A percentile compares a stretch with the other conserved stretches of the same genome.
phyloP scores from a whole-genome alignment of 2,797 vertebrate genomes.

The Gallirallus australis region DNA sequence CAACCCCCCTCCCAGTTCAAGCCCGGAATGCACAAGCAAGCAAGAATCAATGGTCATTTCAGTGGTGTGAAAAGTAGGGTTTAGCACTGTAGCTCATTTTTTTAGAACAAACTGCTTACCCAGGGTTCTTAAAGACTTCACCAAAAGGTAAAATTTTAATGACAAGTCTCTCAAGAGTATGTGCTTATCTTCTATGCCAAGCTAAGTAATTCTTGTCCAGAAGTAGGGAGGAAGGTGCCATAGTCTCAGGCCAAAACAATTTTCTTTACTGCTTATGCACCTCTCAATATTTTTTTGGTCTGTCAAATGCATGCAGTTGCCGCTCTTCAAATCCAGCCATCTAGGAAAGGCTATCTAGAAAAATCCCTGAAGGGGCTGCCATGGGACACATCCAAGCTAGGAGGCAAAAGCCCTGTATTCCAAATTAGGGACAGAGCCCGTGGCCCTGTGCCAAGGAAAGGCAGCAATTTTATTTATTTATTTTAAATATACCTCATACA shows the following conservation, averaged over 20 bases:
- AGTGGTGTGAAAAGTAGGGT: not conserved
- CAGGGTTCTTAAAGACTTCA: slow-evolving; percentile 6
- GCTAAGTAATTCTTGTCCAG: slow-evolving; percentile 7
- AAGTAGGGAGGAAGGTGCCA: not conserved
- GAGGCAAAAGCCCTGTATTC: not conserved
- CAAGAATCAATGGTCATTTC: not conserved
- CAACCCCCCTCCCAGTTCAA: not conserved
- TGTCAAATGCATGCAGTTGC: slow-evolving; percentile 19
- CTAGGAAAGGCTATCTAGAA: not conserved
- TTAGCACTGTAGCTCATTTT: not conserved
- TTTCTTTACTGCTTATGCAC: slow-evolving; percentile 8
- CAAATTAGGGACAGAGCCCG: not conserved
- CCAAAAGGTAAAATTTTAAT: slow-evolving; percentile 31
- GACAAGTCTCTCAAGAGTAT: not conserved
- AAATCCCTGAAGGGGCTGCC: not conserved
- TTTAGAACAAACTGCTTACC: not conserved
- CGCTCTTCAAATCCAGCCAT: slow-evolving; percentile 43
- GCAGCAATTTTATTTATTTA: not conserved
- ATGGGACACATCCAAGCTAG: not conserved
- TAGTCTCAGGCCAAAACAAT: not conserved
- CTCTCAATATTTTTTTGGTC: slow-evolving; percentile 38
- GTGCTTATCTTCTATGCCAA: slow-evolving; percentile 36
- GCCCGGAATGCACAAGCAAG: not conserved
- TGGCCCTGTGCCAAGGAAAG: not conserved
- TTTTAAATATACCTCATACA: not conserved